Base-by-base conservation (phyloP, 2,888 invertebrate genomes). In the Drosophila hawaiiensis region DNA sequence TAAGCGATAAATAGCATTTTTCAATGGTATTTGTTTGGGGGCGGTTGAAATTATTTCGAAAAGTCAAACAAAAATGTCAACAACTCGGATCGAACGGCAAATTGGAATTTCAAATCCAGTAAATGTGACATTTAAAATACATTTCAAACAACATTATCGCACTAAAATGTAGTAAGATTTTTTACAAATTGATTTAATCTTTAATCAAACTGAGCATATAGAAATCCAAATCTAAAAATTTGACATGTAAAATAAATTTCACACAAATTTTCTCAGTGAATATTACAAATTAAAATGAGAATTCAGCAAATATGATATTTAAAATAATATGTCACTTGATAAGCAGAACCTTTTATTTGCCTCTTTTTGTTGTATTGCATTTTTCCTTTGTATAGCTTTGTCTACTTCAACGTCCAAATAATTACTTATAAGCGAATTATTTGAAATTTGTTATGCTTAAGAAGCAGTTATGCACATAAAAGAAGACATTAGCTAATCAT, bases 31-130 rank as follows among this genome's bases (percentile, higher is more conserved):
- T 78, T 68, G 72, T 50, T 64, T 60, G 47, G 22, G 47, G 47
- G 47, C 47, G 47, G 7, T 73, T 52, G 31, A 14, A 82, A 81
- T 72, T 78, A 75, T 72, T 78, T 78, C 35, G 68, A 89, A 84
- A 87, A 87, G 90, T 84, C 87, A 89, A 83, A 56, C 73, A 87
- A 91, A 91, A 87, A 89, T 87, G 87, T 87, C 87, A 91, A 82
- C 89, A 71, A 76, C 66, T 73, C 66, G 28, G 33, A n/a, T 37
- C 16, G 47, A 67, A 68, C 59, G 68, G 47, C 55, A 61, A 76
- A 80, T 80, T 76, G 58, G 47, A 71, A 69, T 84, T 67, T 70
- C 70, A 73, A 68, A 58, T 64, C 35, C 52, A 53, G 58, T 60
- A 71, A 77, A 16, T 83, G 7, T 47, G 87, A 71, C 87, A 86